These are phyloP conservation scores for Sebastes dallii DNA, from an alignment of 2,797 vertebrate genomes.

Conservation along the genomic window DNA sequence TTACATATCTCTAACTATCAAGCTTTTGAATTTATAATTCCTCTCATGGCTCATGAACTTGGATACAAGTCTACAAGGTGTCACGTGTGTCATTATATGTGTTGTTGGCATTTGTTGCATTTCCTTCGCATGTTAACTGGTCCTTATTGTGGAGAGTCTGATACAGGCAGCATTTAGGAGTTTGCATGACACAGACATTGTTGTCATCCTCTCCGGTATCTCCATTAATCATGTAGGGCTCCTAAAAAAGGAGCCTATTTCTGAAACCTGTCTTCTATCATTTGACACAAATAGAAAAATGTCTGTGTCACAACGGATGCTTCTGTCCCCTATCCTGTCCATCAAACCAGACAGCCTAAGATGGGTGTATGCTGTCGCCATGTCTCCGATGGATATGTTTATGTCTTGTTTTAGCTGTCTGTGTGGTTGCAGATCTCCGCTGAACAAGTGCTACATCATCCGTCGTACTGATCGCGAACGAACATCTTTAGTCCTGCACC, in stretches of 20 bases:
- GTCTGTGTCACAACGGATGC: slow-evolving; percentile 6
- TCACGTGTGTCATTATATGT: not conserved
- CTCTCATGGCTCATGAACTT: not conserved
- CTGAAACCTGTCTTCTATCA: slow-evolving; percentile 1
- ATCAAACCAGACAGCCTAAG: slow-evolving; percentile 32
- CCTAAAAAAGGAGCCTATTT: slow-evolving; percentile 28
- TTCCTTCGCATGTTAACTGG: not conserved
- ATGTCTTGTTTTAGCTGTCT: slow-evolving; percentile 22
- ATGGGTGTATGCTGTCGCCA: not conserved
- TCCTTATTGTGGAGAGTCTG: not conserved
- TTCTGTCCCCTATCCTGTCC: slow-evolving; percentile 22
- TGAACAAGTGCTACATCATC: slow-evolving; percentile 18
- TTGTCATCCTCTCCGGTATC: slow-evolving; percentile 6
- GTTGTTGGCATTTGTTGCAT: not conserved
- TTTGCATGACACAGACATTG: slow-evolving; percentile 8
- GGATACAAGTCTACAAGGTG: not conserved
- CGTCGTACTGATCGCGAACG: not conserved
- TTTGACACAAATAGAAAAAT: slow-evolving; percentile 38
- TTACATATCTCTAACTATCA: not conserved
- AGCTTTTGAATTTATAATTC: not conserved
- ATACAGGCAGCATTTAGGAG: not conserved
- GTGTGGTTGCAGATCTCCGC: slow-evolving; percentile 1
- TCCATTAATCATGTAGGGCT: slow-evolving; percentile 36
- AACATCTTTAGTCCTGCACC: not conserved
- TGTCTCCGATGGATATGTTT: not conserved